Percentiles rank a stretch among this genome's conserved stretches.
phyloP scores from a whole-genome alignment of 1,140 invertebrate genomes.

The Drosophila melanica region DNA sequence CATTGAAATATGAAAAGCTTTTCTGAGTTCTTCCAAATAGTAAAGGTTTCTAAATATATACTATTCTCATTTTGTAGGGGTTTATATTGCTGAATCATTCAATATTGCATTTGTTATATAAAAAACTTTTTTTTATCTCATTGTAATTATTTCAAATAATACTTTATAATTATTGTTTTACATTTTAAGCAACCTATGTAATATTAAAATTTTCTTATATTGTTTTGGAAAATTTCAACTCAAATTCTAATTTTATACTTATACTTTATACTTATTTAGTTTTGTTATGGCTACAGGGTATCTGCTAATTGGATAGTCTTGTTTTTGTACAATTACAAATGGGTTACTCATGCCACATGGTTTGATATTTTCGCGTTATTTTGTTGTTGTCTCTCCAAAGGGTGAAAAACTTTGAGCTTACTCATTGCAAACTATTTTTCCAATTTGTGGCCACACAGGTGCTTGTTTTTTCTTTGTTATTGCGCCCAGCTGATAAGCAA shows the following conservation, averaged over 20 bases:
- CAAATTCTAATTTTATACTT: too few species aligned
- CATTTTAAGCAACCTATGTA: too few species aligned
- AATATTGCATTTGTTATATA: background rate
- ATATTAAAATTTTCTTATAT: too few species aligned
- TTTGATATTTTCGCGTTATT: background rate
- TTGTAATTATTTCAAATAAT: too few species aligned
- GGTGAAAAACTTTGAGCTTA: conserved; percentile 3
- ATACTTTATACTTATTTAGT: too few species aligned
- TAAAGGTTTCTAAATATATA: background rate
- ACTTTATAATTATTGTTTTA: too few species aligned
- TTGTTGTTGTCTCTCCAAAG: background rate
- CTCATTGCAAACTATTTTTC: background rate
- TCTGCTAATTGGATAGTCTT: background rate
- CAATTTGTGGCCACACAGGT: background rate
- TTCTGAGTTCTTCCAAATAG: background rate
- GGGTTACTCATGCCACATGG: background rate
- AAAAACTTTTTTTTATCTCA: too few species aligned
- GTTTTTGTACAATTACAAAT: conserved; percentile 11
- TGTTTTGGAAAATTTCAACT: too few species aligned
- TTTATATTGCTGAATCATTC: background rate
- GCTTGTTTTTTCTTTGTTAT: conserved; percentile 10
- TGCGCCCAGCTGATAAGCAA: conserved; percentile 18
- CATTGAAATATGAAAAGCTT: conserved; percentile 4
- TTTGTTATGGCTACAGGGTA: too few species aligned
- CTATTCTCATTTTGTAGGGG: background rate